A percentile compares a stretch with the other conserved stretches of the same genome.
These are phyloP conservation scores for Mellivora capensis DNA, from an alignment of 2,113 vertebrate genomes.

Conservation along the genomic window DNA sequence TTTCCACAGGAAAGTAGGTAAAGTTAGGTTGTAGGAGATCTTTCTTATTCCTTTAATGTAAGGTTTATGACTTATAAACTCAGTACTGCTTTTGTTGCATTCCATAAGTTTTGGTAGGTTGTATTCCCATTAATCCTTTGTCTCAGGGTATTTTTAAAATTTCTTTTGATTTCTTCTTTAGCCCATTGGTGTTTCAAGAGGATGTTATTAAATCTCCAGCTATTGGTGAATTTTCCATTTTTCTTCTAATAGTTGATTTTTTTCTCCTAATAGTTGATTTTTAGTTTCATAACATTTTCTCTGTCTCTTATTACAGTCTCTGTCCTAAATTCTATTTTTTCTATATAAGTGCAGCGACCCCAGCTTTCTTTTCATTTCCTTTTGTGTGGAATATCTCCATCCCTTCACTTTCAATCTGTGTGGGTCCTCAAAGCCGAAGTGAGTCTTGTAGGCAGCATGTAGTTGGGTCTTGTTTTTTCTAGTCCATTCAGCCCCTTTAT, in stretches of 20 bases:
- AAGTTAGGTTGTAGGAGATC: neutral
- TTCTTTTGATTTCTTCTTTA: neutral
- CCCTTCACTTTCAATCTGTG: neutral
- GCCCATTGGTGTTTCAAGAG: neutral
- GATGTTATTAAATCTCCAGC: neutral
- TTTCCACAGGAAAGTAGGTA: neutral
- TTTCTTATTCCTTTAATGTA: neutral
- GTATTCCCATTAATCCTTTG: neutral
- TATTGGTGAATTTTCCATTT: neutral
- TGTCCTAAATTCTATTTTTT: neutral
- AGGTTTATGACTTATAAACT: neutral
- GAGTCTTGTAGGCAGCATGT: neutral
- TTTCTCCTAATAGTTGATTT: neutral
- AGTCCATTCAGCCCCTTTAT: neutral
- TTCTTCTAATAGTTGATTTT: neutral
- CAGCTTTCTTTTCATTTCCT: neutral
- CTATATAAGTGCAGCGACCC: neutral
- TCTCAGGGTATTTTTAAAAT: neutral
- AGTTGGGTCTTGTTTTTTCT: neutral
- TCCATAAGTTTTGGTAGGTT: neutral
- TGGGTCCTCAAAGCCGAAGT: neutral
- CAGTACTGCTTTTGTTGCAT: neutral
- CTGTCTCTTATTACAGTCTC: neutral
- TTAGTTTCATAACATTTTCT: neutral
- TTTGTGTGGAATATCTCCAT: neutral